These are phyloP conservation scores for Pedionomus torquatus DNA, from an alignment of 2,113 vertebrate species.

Conservation along the genomic window DNA sequence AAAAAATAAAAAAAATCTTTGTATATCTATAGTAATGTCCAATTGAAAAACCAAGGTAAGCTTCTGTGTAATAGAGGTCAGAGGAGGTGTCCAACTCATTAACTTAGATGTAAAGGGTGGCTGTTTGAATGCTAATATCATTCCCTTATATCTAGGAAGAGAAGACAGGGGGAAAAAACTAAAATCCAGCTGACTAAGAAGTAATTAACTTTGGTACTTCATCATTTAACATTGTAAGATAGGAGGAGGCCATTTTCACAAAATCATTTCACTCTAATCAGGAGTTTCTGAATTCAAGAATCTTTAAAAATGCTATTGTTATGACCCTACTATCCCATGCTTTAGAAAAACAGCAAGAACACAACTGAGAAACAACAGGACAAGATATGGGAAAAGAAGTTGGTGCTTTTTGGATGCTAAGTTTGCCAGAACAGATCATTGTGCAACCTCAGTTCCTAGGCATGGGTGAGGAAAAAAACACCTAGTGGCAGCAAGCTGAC, in stretches of 20 bases:
- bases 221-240: background rate
- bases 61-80: background rate
- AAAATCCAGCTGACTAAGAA: background rate
- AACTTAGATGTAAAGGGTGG: background rate
- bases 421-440: background rate
- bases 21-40: background rate
- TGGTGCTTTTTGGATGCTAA: background rate
- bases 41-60: background rate
- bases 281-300: background rate
- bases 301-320: background rate
- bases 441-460: background rate
- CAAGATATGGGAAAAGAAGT: background rate
- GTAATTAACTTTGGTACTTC: background rate
- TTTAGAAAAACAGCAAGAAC: background rate
- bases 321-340: background rate
- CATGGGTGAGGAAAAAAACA: background rate
- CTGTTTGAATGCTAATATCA: background rate
- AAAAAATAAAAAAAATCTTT: background rate
- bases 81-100: background rate
- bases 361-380: background rate
- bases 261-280: background rate
- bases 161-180: background rate
- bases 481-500: background rate
- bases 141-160: background rate
- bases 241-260: background rate